A percentile compares a stretch with the other conserved stretches of the same genome.
phyloP scores from a whole-genome alignment of 2,113 vertebrate genomes.

The Garra rufa region DNA sequence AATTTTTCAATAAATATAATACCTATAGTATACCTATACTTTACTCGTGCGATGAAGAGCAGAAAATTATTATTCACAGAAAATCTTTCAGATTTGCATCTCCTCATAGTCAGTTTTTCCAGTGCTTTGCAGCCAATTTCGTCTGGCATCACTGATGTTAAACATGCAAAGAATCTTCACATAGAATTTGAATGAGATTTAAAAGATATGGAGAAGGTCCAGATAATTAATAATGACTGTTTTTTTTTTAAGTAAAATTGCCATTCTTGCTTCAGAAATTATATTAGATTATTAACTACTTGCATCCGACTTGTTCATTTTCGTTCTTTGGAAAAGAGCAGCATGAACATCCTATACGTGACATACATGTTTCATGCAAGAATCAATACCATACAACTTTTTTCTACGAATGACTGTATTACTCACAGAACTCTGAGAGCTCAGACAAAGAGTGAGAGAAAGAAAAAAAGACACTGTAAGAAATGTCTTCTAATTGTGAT shows the following conservation, averaged over 20 bases:
- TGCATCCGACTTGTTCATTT: background rate
- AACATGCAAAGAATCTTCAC: too few species aligned
- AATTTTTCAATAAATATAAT: background rate
- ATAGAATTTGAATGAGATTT: too few species aligned
- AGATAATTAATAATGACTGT: too few species aligned
- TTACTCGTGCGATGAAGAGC: background rate
- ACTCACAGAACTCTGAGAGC: background rate
- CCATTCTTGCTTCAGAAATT: background rate
- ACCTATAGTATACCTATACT: background rate
- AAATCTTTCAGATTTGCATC: background rate
- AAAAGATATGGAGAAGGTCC: too few species aligned
- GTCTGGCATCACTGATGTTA: background rate
- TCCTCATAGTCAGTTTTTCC: background rate
- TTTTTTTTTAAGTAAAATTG: background rate
- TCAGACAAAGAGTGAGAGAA: constrained; percentile 12
- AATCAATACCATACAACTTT: background rate
- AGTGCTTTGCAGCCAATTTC: too few species aligned
- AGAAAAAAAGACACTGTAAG: background rate
- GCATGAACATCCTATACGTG: background rate
- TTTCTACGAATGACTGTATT: background rate
- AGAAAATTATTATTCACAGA: background rate
- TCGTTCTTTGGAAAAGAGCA: background rate
- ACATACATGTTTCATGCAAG: background rate
- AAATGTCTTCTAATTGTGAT: constrained; percentile 43
- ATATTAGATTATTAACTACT: too few species aligned